These are phyloP conservation scores for Mythimna vitellina DNA, from an alignment of 2,888 invertebrate species.

Conservation along the genomic window DNA sequence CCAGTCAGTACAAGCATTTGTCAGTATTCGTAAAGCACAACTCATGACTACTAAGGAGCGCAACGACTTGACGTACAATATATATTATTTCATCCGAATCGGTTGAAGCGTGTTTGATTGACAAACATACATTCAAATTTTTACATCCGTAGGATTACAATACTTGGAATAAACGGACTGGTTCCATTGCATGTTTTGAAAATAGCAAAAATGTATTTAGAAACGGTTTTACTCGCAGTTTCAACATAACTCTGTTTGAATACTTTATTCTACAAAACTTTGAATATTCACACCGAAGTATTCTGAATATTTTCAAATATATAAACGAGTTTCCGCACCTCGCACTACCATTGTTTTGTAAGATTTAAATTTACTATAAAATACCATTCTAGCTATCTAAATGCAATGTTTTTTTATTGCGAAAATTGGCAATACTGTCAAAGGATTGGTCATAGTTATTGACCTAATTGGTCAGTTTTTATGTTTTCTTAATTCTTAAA, in stretches of 20 bases:
- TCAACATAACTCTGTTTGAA: not conserved
- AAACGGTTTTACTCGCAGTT: not conserved
- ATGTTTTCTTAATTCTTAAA: not conserved
- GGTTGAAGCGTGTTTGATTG: too few species aligned
- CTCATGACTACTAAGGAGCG: too few species aligned
- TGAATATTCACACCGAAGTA: not conserved
- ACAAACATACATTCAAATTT: not conserved
- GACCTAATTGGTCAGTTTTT: constrained; percentile 3
- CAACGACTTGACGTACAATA: too few species aligned
- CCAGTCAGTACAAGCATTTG: too few species aligned
- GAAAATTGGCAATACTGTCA: constrained; percentile 3
- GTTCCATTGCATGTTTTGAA: not conserved
- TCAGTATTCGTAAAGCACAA: too few species aligned
- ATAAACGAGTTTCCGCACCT: constrained; percentile 1
- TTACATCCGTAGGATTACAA: not conserved
- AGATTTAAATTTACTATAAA: constrained; percentile 35
- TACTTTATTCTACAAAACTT: constrained; percentile 9
- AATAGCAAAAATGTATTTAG: not conserved
- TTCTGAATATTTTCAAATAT: constrained; percentile 26
- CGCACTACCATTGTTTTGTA: constrained; percentile 32
- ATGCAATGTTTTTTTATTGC: constrained; percentile 35
- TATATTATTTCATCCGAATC: too few species aligned
- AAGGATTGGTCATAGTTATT: constrained; percentile 4
- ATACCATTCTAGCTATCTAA: constrained; percentile 33
- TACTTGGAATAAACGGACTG: not conserved